Percentiles rank a stretch among this genome's conserved stretches.
phyloP scores from a whole-genome alignment of 2,113 vertebrate species.

The Galeopterus variegatus region DNA sequence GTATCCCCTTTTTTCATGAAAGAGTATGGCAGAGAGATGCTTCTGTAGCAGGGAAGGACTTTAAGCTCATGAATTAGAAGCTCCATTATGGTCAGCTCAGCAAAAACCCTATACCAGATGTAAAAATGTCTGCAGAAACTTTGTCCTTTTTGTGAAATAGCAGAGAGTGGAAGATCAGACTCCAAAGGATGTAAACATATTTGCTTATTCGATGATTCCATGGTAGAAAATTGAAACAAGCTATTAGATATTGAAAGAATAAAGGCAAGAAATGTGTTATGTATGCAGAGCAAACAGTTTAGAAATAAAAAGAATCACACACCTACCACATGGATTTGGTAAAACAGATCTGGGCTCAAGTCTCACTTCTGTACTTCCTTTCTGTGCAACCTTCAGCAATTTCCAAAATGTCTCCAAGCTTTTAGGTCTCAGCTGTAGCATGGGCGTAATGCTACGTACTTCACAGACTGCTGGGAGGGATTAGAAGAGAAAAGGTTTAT shows the following conservation, averaged over 20 bases:
- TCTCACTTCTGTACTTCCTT: not conserved
- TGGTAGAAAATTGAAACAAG: not conserved
- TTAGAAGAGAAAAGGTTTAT: not conserved
- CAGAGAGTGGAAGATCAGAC: not conserved
- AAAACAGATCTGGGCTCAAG: not conserved
- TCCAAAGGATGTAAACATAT: not conserved
- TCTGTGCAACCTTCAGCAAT: not conserved
- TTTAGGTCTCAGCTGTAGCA: not conserved
- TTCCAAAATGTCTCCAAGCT: not conserved
- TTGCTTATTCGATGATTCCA: not conserved
- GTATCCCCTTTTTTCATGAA: not conserved
- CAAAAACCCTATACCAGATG: not conserved
- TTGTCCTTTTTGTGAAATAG: not conserved
- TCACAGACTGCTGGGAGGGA: not conserved
- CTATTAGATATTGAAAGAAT: constrained; percentile 16
- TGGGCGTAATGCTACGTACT: not conserved
- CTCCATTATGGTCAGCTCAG: not conserved
- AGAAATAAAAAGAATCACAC: not conserved
- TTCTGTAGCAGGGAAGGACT: not conserved
- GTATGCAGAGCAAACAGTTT: not conserved
- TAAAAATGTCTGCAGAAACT: constrained; percentile 23
- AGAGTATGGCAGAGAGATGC: not conserved
- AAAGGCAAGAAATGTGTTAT: not conserved
- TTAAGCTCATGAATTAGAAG: not conserved
- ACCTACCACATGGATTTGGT: not conserved